Base-by-base conservation (phyloP, 1,140 invertebrate genomes). In the Rhagoletis zephyria region DNA sequence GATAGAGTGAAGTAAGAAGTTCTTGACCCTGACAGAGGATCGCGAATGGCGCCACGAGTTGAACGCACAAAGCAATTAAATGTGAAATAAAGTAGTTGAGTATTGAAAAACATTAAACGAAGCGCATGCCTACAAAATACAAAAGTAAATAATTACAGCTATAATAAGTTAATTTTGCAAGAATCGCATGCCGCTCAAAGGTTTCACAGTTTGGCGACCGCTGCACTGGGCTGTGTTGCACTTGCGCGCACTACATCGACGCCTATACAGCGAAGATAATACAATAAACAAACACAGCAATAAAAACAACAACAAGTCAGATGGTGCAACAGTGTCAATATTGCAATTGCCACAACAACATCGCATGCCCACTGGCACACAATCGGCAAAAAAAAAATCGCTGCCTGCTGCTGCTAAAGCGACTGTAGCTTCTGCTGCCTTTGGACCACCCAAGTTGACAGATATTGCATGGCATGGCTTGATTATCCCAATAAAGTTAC, bases 371-470 rank as follows among this genome's bases (percentile, higher is more conserved):
- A 19, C 10, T 7, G 10, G 51, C 10, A 10, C 51, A 56, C 51
- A 7, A 10, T 56, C 63, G 5, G n/a, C 63, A 64, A n/a, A 60
- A 63, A 30, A 60, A 87, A 48, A n/a, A 16, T 51, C 30, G 30
- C 7, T 42, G 7, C 74, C n/a, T 12, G 45, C 48, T 56, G 48
- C 7, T 42, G 67, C 14, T 5, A 42, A 45, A 56, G 42, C 45
- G 56, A 60, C 61, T 64, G 30, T 30, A 30, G 30, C 30, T 30
- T 30, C 30, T 40, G 74, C 45, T 45, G 30, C 67, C n/a, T 45
- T 42, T 61, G 86, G 91, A 92, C 91, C 91, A 92, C 91, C 91
- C 91, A 92, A 92, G 91, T 92, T 91, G 91, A 91, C 91, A 92
- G 91, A 88, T 89, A 92, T 91, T 90, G 92, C 16, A 5, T 19